Evolutionary conservation across 2,797 vertebrate species (phyloP), one percentile per base, ranked within the genome.

Genomic region (Tachyglossus aculeatus): DNA sequence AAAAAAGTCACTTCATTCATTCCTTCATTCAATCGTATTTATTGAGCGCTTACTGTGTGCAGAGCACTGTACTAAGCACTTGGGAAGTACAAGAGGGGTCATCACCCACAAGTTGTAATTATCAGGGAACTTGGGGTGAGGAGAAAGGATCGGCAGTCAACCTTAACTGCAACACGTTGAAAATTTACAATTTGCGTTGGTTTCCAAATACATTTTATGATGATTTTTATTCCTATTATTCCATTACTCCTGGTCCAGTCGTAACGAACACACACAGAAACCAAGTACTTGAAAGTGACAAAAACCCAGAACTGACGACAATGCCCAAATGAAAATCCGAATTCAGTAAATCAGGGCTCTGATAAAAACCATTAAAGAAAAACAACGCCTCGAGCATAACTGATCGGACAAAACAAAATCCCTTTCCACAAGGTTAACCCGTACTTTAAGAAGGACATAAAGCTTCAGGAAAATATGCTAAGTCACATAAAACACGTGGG

Each of bases 341-440:
- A n/a, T n/a, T n/a, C n/a, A 24, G 8, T 37, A 60, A 47, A 33
- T 48, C 60, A 53, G 52, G 59, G n/a, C 52, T 75, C 31, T 34
- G 18, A 73, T 58, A 81, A 66, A 11, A 66, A 67, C 34, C 41
- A 58, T 38, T 56, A 67, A 9, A n/a, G 33, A 65, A 47, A 45
- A 7, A 4, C 21, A 38, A 4, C 16, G 2, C n/a, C 31, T 38
- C 1, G 10, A 72, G 65, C 40, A 54, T 27, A 34, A 54, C 4
- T 27, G 45, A 18, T 24, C 44, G 37, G 1, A 44, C 27, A 48
- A 48, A 34, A 53, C n/a, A 36, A 16, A 43, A 45, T 19, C 3
- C 40, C 27, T 64, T 57, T 67, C 47, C 37, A 27, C 14, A 53
- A 15, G 33, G 32, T 59, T 43, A 64, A 43, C 57, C 50, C 31